phyloP scores from a whole-genome alignment of 1,140 invertebrate species.

The Drosophila equinoxialis region DNA sequence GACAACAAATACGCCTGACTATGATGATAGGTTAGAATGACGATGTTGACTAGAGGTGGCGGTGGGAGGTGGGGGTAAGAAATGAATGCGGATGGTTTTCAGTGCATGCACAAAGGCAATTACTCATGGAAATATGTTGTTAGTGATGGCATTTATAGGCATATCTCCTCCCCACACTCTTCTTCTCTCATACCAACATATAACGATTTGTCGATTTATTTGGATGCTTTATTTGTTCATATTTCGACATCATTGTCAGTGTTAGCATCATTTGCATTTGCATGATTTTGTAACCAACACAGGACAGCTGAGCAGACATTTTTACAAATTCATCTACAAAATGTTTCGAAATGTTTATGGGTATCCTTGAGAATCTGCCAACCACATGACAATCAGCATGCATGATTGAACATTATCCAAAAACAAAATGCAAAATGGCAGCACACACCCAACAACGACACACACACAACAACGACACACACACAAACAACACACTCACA shows the following conservation, averaged over 20 bases:
- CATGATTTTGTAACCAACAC: slow-evolving; percentile 6
- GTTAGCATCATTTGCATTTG: background rate
- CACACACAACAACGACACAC: no score
- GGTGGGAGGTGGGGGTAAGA: background rate
- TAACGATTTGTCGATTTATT: slow-evolving; percentile 61
- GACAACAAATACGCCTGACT: slow-evolving; percentile 60
- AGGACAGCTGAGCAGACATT: slow-evolving; percentile 14
- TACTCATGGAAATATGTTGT: slow-evolving; percentile 65
- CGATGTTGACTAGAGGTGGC: background rate
- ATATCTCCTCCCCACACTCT: slow-evolving; percentile 26
- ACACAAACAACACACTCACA: no score
- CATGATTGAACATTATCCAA: slow-evolving; percentile 71
- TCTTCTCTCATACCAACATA: no score
- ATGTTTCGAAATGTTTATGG: slow-evolving; percentile 46
- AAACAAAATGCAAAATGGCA: slow-evolving; percentile 55
- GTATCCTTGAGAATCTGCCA: slow-evolving; percentile 43
- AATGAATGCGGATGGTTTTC: background rate
- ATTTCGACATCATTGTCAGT: slow-evolving; percentile 3
- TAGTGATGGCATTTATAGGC: slow-evolving; percentile 13
- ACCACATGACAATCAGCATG: slow-evolving; percentile 77
- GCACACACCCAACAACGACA: slow-evolving; percentile 6
- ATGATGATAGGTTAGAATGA: slow-evolving; percentile 35
- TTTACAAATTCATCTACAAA: slow-evolving; percentile 23
- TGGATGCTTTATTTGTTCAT: slow-evolving; percentile 31
- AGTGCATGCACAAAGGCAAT: slow-evolving; percentile 67